These are phyloP conservation scores for Plebejus anna DNA, from an alignment of 2,888 invertebrate genomes.

Conservation along the genomic window DNA sequence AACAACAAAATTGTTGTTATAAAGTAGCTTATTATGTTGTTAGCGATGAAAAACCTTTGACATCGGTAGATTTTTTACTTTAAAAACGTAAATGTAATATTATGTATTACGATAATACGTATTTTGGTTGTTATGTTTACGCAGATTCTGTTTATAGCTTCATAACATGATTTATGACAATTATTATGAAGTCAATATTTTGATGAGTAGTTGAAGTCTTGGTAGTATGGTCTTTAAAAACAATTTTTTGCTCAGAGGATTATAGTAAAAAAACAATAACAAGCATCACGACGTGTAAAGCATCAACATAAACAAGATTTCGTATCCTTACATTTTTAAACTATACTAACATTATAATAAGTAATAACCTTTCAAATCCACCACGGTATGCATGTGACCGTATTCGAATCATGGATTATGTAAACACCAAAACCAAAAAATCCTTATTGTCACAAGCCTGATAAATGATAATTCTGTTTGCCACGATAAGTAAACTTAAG, in stretches of 20 bases:
- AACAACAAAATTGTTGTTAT: conserved; percentile 14
- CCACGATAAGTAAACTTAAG: conserved; percentile 27
- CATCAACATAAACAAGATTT: not conserved
- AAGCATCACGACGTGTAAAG: not conserved
- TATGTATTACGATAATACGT: not conserved
- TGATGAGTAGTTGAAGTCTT: not conserved
- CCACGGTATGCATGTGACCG: not conserved
- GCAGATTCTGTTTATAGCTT: not conserved
- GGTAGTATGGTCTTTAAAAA: not conserved
- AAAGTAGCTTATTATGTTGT: conserved; percentile 10
- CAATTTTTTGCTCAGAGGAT: not conserved
- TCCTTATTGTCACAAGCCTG: conserved; percentile 32
- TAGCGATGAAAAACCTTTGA: conserved; percentile 18
- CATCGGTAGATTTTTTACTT: not conserved
- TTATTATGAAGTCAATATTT: not conserved
- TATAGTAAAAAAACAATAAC: not conserved
- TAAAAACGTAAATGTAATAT: not conserved
- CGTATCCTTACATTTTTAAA: not conserved
- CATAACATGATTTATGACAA: not conserved
- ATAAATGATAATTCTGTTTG: conserved; percentile 32
- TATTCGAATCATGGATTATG: conserved; percentile 1
- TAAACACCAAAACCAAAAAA: conserved; percentile 33
- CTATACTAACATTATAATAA: no score
- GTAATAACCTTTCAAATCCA: not conserved
- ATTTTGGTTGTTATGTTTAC: not conserved